Base-by-base conservation (phyloP, 2,113 vertebrate genomes). In the Solenodon paradoxus region DNA sequence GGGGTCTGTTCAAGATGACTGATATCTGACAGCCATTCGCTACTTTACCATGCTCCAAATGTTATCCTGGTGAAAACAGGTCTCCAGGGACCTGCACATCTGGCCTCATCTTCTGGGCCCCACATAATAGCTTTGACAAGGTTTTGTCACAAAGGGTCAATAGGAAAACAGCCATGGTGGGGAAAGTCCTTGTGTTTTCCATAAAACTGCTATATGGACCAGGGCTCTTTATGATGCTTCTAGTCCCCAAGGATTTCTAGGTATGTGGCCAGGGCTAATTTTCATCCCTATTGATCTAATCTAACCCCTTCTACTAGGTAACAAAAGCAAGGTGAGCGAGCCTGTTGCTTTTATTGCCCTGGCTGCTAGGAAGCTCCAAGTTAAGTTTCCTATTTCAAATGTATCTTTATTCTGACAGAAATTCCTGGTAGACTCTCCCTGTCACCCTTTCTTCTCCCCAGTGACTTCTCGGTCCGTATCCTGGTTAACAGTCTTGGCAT, bases 341-440 rank as follows among this genome's bases (percentile, higher is more conserved):
- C 16, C 61, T 38, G n/a, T 6, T 90, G 72, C 28, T 24, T 19
- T 80, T 82, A 90, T 57, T 90, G 71, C 71, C 28, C 38, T 77
- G 77, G 64, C 84, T 84, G 12, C 63, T 49, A 38, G 45, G 79
- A 89, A 71, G 55, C 55, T 85, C 55, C 40, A 57, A 51, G 71
- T 40, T 86, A 92, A 63, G 88, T 55, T 95, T 82, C 80, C 72
- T 79, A 16, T 66, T n/a, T 91, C 74, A 86, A 91, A 53, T 72
- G 51, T 7, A 49, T 22, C 28, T 64, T 90, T 88, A 35, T 66
- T 35, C 28, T 80, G 49, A 59, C n/a, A 84, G n/a, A 78, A 59
- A 89, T 88, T 83, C 66, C 57, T 35, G 13, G 40, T 35, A 79
- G 38, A 84, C 9, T 42, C 69, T 0, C 7, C 6, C 16, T 24